These are phyloP conservation scores for Nothocercus nigrocapillus DNA, from an alignment of 2,113 vertebrate genomes.

Conservation along the genomic window DNA sequence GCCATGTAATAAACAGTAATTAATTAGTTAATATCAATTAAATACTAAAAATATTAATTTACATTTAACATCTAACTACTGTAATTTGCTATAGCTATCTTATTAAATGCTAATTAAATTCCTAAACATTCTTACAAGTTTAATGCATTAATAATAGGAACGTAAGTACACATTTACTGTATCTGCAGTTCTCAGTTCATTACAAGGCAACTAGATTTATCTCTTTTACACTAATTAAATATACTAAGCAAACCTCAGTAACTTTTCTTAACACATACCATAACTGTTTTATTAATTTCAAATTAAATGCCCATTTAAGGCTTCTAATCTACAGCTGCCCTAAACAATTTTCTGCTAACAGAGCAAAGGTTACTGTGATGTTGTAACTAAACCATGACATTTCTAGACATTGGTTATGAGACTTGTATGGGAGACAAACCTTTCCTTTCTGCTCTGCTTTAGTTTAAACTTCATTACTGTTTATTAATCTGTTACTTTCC, in stretches of 20 bases:
- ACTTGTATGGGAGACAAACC: not conserved
- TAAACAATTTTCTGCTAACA: slow-evolving; percentile 71
- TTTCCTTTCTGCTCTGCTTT: slow-evolving; percentile 12
- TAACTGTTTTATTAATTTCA: slow-evolving; percentile 85
- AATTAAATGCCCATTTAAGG: slow-evolving; percentile 83
- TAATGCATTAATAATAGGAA: slow-evolving; percentile 86
- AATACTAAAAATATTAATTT: slow-evolving; percentile 88
- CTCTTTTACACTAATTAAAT: slow-evolving; percentile 85
- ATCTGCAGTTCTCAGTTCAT: slow-evolving; percentile 85
- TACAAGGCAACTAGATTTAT: slow-evolving; percentile 84
- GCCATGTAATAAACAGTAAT: slow-evolving; percentile 83
- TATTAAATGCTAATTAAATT: slow-evolving; percentile 89
- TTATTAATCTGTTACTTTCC: not conserved
- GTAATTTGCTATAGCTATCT: slow-evolving; percentile 84
- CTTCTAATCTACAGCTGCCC: slow-evolving; percentile 79
- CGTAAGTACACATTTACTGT: slow-evolving; percentile 85
- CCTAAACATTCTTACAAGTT: slow-evolving; percentile 86
- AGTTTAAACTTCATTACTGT: slow-evolving; percentile 11
- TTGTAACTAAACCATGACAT: slow-evolving; percentile 54
- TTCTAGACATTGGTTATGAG: slow-evolving; percentile 27
- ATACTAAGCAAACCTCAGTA: slow-evolving; percentile 85
- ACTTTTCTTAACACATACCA: slow-evolving; percentile 84
- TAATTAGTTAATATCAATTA: slow-evolving; percentile 87
- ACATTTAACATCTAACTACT: slow-evolving; percentile 82
- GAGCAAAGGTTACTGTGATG: slow-evolving; percentile 65